Evolutionary conservation across 23 tunicate genomes (phyloP).

Genomic region (Styela clava): DNA sequence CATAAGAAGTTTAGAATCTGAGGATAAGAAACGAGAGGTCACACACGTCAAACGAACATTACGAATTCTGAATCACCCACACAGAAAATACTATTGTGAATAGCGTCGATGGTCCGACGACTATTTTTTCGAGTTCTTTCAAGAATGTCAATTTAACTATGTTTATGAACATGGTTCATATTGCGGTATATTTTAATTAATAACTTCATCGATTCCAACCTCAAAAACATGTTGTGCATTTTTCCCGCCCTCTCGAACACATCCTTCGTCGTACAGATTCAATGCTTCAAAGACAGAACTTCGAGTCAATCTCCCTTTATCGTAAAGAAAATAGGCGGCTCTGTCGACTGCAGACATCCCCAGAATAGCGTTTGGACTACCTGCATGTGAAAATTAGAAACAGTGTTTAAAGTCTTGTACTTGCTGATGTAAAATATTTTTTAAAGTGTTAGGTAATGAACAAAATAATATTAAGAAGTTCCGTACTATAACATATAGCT

Average conservation of each 20-base stretch:
- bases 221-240: conserved; percentile 47
- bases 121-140: too few species aligned
- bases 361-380: conserved; percentile 42
- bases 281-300: conserved; percentile 38
- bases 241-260: conserved; percentile 57
- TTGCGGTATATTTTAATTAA: too few species aligned
- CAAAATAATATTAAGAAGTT: too few species aligned
- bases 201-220: conserved; percentile 36
- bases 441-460: too few species aligned
- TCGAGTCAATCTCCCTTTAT: conserved; percentile 52
- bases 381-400: conserved; percentile 11
- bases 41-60: neutral
- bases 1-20: neutral
- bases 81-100: neutral
- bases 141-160: too few species aligned
- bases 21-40: neutral
- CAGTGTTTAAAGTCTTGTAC: too few species aligned
- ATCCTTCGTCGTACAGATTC: conserved; percentile 54
- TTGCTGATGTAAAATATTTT: too few species aligned
- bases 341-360: conserved; percentile 57
- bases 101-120: too few species aligned
- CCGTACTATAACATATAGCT: too few species aligned
- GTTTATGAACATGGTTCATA: too few species aligned
- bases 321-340: conserved; percentile 76
- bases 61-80: too few species aligned